These are phyloP conservation scores for Empidonax traillii DNA, from an alignment of 2,113 vertebrate genomes.

Conservation along the genomic window DNA sequence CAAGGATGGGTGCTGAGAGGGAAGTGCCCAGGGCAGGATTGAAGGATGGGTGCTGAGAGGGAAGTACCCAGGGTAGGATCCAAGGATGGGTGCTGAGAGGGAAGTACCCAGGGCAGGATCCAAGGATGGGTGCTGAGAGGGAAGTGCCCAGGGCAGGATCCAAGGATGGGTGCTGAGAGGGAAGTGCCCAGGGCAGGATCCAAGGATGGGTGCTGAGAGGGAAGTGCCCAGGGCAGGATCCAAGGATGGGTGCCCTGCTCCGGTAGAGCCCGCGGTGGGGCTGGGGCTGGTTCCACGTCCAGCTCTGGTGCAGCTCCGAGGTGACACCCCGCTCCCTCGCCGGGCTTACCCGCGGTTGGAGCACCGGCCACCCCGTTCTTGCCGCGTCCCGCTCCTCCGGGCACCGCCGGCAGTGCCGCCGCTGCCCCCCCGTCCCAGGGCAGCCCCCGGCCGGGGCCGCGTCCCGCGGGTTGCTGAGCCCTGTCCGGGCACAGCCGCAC, in stretches of 20 bases:
- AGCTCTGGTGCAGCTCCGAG: accelerated
- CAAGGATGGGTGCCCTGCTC: not conserved
- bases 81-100: not conserved
- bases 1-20: too few species aligned
- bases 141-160: not conserved
- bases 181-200: too few species aligned
- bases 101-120: too few species aligned
- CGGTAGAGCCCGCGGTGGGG: not conserved
- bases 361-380: accelerated
- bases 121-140: too few species aligned
- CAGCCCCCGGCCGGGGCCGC: not conserved
- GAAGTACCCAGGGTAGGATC: not conserved
- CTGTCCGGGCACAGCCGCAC: not conserved
- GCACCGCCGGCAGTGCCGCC: not conserved
- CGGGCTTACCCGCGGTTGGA: accelerated
- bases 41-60: too few species aligned
- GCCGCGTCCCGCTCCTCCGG: not conserved
- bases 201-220: not conserved
- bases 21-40: not conserved
- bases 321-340: not conserved
- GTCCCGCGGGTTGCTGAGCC: not conserved
- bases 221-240: not conserved
- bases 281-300: not conserved
- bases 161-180: not conserved
- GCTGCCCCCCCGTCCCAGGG: not conserved